Evolutionary conservation across 2,797 vertebrate genomes (phyloP), one percentile per base, ranked within the genome.

Genomic region (Galago senegalensis): DNA sequence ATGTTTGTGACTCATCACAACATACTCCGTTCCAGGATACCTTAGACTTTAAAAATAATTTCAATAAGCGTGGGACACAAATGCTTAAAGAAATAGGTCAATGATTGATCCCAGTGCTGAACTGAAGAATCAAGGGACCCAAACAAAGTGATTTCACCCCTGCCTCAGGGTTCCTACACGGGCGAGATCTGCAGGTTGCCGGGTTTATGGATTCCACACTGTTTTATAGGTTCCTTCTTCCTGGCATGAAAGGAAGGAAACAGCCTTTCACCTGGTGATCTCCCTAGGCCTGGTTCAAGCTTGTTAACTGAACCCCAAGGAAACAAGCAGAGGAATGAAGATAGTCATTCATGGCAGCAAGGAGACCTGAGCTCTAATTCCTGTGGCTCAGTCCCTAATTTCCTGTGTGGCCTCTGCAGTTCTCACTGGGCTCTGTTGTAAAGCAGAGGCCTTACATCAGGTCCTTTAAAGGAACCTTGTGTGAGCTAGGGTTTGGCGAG

Each of bases 221-320:
- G 14, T 1, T 60, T 2, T 53, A 5, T 17, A 10, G 29, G 77
- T 17, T 20, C 43, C 16, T 0, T 25, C 14, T 73, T 13, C 7
- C 27, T 5, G 13, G 73, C 0, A 0, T 9, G 25, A 1, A 34
- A 5, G 25, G 11, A 0, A 65, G 87, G 23, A 75, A 69, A 37
- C 7, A 7, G 11, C 12, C 34, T 49, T 88, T 69, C 29, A 3
- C 27, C 49, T 31, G 31, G 27, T 61, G n/a, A 27, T 40, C 73
- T 77, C 27, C 58, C 0, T 4, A 61, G 56, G 14, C 58, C 27
- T 34, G 56, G n/a, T 29, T 96, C 34, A n/a, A 18, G 31, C 60
- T 60, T 1, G 6, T 29, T 53, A 79, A 25, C 53, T 49, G 43
- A 87, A 31, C 31, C 73, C 63, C 12, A 49, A 40, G 61, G n/a